Conservation (phyloP, 2,888 invertebrate genomes). For the Chouioia cunea region DNA sequence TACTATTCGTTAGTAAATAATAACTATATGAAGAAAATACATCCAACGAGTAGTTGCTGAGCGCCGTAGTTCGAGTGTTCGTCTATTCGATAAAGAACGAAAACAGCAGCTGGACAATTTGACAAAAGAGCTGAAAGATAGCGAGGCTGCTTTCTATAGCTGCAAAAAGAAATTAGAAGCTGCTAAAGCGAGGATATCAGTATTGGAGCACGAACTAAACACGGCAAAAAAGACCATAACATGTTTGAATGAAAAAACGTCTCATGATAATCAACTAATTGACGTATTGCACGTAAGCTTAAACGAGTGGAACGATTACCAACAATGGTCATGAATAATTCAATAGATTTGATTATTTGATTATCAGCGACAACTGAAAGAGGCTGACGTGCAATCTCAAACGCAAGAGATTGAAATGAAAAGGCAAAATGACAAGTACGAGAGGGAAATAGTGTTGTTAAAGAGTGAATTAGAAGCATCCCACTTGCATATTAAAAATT, state of each 20-base stretch:
- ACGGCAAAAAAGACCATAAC: constrained; percentile 73
- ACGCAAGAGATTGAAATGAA: constrained; percentile 53
- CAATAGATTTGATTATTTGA: neutral
- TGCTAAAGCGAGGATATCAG: constrained; percentile 77
- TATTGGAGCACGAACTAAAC: constrained; percentile 76
- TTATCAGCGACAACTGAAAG: constrained; percentile 55
- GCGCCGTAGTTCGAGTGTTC: constrained; percentile 34
- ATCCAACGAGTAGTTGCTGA: constrained; percentile 1
- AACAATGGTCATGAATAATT: neutral
- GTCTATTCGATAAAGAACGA: constrained; percentile 71
- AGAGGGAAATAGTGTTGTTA: constrained; percentile 53
- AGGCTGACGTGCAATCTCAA: constrained; percentile 53
- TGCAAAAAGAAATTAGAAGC: constrained; percentile 77
- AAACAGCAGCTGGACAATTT: constrained; percentile 74
- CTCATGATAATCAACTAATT: constrained; percentile 75
- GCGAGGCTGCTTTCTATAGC: constrained; percentile 73
- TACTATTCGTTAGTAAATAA: neutral
- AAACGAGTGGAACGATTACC: neutral
- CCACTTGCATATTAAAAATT: constrained; percentile 20
- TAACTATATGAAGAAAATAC: too few relatives aligned
- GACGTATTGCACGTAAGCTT: constrained; percentile 73
- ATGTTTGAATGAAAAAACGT: constrained; percentile 75
- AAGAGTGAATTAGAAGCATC: constrained; percentile 56
- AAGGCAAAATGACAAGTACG: constrained; percentile 53
- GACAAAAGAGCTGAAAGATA: constrained; percentile 72